phyloP scores from a whole-genome alignment of 1,140 invertebrate species.

The Saccostrea cuccullata region DNA sequence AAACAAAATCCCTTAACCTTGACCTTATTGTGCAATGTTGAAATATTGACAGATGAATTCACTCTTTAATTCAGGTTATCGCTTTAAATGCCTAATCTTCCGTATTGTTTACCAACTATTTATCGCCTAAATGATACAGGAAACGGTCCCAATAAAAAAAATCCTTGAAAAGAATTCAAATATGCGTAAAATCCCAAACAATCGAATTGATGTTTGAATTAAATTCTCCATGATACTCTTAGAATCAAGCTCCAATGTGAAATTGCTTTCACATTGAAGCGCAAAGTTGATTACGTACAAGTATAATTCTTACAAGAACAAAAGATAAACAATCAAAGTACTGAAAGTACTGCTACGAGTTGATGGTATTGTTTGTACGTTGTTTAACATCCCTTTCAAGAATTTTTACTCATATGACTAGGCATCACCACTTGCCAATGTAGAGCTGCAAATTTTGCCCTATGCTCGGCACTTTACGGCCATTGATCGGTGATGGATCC shows the following conservation, averaged over 20 bases:
- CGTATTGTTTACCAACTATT: neutral
- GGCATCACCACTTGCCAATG: no score
- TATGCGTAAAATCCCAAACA: neutral
- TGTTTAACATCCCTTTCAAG: no score
- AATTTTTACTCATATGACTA: no score
- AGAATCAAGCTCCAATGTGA: neutral
- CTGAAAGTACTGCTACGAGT: no score
- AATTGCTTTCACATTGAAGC: neutral
- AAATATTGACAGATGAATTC: conserved; percentile 19
- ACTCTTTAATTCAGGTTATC: neutral
- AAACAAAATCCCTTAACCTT: neutral
- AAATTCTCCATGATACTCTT: neutral
- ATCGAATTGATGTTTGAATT: neutral
- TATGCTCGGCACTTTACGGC: no score
- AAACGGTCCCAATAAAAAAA: neutral
- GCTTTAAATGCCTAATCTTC: neutral
- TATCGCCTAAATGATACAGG: neutral
- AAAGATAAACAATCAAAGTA: no score
- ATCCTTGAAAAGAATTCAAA: neutral
- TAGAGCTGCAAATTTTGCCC: no score
- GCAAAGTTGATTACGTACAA: neutral
- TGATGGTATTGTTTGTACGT: no score
- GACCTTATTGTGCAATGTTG: neutral
- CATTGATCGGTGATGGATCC: no score
- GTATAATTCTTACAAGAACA: neutral